Base-by-base conservation (phyloP, 2,888 invertebrate genomes). In the Timema podura region DNA sequence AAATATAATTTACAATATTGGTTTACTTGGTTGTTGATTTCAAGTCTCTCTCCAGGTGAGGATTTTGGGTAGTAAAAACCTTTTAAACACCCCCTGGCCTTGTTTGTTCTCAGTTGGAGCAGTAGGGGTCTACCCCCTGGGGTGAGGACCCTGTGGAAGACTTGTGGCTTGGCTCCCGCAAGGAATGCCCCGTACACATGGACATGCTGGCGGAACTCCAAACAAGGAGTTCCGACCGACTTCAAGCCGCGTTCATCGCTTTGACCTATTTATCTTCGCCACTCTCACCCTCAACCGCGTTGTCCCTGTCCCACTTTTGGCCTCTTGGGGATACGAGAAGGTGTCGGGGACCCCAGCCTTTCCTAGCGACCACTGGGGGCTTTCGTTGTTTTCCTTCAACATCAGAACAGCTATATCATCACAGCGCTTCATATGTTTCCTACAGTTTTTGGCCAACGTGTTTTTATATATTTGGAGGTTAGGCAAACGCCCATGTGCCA, bases 351-450 rank as follows among this genome's bases (percentile, higher is more conserved):
- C 83, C 68, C 82, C 81, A 73, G 77, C 82, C 68, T 86, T 84
- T 76, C 84, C 85, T 5, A 85, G 84, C 75, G 86, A 86, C 77
- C 86, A 86, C 75, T 86, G 85, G 85, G 86, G 84, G 1, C 76
- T n/a, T 85, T 30, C 70, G 78, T n/a, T 16, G 75, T 82, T 64
- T 75, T 75, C n/a, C 72, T 79, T 81, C 75, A 73, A 78, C 5
- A 71, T 75, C 45, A 69, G 71, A 13, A 49, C n/a, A 66, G 16
- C n/a, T 10, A n/a, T 68, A 48, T 67, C 13, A 6, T 44, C 30
- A 30, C 30, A 30, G 30, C 30, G 30, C 30, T 30, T 30, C 30
- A 30, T 30, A 30, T 30, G 30, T 30, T n/a, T 30, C 30, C 30
- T 30, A 30, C 30, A 30, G 30, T 30, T 3, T 30, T 1, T 30